Base-by-base conservation (phyloP, 2,797 vertebrate species). In the Eulemur rubriventer region DNA sequence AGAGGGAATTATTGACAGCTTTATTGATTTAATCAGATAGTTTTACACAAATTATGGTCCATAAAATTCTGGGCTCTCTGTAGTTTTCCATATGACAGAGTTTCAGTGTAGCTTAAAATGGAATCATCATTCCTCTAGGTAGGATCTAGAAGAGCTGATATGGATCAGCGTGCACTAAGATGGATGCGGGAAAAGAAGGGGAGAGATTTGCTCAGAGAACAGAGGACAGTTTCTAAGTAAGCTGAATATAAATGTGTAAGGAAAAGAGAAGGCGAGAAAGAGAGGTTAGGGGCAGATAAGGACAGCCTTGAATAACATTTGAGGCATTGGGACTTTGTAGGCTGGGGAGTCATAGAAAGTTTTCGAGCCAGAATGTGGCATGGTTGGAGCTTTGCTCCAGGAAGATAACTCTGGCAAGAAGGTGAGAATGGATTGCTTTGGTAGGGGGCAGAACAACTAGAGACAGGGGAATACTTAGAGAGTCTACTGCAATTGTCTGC, bases 11-110 rank as follows among this genome's bases (percentile, higher is more conserved):
- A 30, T 67, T 91, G 94, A 91, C 79, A 75, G 76, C 89, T 75
- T 84, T 88, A 55, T 93, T 13, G n/a, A 96, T 76, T 94, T 92
- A 96, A 90, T 90, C 89, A 97, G 80, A 95, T 82, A 75, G 1
- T 20, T 75, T 89, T 67, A 69, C 46, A 61, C 6, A n/a, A 57
- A 88, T 95, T 35, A 7, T 70, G n/a, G 59, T 59, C 73, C 0
- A 3, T 83, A 87, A 94, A 2, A 96, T 48, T 50, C 69, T 57
- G 1, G 50, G 50, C 30, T 97, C 46, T 59, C 46, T 91, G 6
- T 61, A 20, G 26, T 84, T 59, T 94, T 95, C 65, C 18, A 79
- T 84, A 89, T 94, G n/a, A 63, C 75, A 89, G 43, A 76, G 26
- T 86, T 76, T 80, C 78, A 72, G 4, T 69, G 35, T 65, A 33